Conservation (phyloP, 2,888 invertebrate genomes). For the Enoplolaimus lenunculus region DNA sequence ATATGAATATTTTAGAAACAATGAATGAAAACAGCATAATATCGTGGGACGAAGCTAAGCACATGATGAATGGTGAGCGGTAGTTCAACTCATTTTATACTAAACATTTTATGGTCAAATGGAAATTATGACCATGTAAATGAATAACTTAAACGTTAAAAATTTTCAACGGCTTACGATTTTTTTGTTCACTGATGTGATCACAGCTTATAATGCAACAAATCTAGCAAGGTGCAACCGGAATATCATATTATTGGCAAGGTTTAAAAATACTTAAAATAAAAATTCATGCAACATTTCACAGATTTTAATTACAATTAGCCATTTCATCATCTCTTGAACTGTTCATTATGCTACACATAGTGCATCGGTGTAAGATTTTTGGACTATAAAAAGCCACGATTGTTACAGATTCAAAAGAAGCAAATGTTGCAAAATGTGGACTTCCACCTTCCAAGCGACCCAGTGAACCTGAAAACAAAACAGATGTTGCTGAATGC, state of each 20-base stretch:
- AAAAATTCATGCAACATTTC: conserved; percentile 7
- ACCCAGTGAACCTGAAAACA: conserved; percentile 72
- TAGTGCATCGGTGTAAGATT: too few species aligned
- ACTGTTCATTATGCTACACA: too few species aligned
- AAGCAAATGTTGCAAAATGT: conserved; percentile 29
- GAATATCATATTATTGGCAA: not conserved
- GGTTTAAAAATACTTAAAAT: not conserved
- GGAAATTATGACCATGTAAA: too few species aligned
- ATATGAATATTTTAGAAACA: conserved; percentile 20
- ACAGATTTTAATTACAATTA: not conserved
- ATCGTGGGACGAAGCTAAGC: conserved; percentile 16
- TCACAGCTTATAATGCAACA: too few species aligned
- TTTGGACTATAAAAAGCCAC: too few species aligned
- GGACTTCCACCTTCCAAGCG: conserved; percentile 35
- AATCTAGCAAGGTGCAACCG: too few species aligned
- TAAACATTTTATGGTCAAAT: not conserved
- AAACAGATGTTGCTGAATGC: conserved; percentile 80
- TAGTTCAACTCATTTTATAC: too few species aligned
- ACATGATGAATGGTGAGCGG: not conserved
- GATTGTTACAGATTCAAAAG: not conserved
- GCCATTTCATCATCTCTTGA: too few species aligned
- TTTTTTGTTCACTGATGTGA: too few species aligned
- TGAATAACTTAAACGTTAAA: too few species aligned
- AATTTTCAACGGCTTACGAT: too few species aligned
- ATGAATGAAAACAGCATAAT: conserved; percentile 21